A percentile compares a stretch with the other conserved stretches of the same genome.
These are phyloP conservation scores for Drepanosiphum platanoidis DNA, from an alignment of 2,888 invertebrate genomes.

Conservation along the genomic window DNA sequence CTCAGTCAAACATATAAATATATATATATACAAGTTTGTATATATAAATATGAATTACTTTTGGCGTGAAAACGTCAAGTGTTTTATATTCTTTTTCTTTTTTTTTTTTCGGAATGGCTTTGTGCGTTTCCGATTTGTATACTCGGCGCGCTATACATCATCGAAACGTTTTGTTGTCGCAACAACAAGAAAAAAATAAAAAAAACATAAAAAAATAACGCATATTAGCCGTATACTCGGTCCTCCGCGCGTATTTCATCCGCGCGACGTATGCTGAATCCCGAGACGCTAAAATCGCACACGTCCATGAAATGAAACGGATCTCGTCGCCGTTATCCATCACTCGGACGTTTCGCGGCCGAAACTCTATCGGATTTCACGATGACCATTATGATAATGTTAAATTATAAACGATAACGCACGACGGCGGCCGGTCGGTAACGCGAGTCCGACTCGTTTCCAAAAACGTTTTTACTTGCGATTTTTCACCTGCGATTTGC, in stretches of 20 bases:
- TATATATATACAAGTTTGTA: too few species aligned
- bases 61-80: conserved; percentile 34
- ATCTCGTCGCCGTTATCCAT: background rate
- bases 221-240: background rate
- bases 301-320: background rate
- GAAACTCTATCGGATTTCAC: too few species aligned
- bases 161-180: conserved; percentile 8
- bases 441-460: too few species aligned
- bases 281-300: too few species aligned
- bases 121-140: conserved; percentile 11
- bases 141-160: background rate
- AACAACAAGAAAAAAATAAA: too few species aligned
- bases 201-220: too few species aligned
- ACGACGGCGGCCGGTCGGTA: too few species aligned
- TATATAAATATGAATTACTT: conserved; percentile 50
- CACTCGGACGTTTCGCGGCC: background rate
- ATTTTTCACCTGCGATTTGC: too few species aligned
- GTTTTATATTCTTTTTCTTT: conserved; percentile 28
- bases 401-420: too few species aligned
- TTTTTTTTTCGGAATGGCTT: background rate
- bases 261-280: too few species aligned
- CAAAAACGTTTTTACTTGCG: too few species aligned
- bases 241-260: background rate
- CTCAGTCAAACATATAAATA: conserved; percentile 39
- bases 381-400: too few species aligned